A percentile compares a stretch with the other conserved stretches of the same genome.
Evolutionary conservation across 1,140 invertebrate genomes (phyloP).

Genomic region (Drosophila pectinifera): DNA sequence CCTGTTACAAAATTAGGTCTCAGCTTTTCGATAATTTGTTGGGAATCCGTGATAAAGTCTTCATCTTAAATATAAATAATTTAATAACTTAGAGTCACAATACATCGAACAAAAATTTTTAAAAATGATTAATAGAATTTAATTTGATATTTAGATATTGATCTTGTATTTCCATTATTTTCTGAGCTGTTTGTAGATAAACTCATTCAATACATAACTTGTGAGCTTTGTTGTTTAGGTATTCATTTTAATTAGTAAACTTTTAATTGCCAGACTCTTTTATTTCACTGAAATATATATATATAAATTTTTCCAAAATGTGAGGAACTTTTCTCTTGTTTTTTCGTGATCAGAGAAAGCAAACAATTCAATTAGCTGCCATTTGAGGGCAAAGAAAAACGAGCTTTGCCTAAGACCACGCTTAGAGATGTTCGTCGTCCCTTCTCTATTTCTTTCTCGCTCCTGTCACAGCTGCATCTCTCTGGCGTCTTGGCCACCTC

Average conservation of each 20-base stretch:
- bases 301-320: no score
- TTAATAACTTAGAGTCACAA: no score
- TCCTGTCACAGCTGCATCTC: slow-evolving; percentile 10
- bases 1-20: no score
- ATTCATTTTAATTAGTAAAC: no score
- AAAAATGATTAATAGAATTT: no score
- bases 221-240: no score
- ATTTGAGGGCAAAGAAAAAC: slow-evolving; percentile 25
- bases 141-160: neutral
- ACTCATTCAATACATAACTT: neutral
- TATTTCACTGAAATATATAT: neutral
- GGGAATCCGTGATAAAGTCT: no score
- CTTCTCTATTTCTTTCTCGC: neutral
- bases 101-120: no score
- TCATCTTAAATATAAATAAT: no score
- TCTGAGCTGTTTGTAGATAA: neutral
- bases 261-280: neutral
- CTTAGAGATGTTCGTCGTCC: slow-evolving; percentile 10
- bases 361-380: slow-evolving; percentile 52
- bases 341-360: neutral
- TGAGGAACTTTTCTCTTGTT: neutral
- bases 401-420: slow-evolving; percentile 31
- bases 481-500: slow-evolving; percentile 1
- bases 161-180: no score
- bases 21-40: no score